phyloP scores from a whole-genome alignment of 2,113 vertebrate species.

The Pomatorhinus ruficollis region DNA sequence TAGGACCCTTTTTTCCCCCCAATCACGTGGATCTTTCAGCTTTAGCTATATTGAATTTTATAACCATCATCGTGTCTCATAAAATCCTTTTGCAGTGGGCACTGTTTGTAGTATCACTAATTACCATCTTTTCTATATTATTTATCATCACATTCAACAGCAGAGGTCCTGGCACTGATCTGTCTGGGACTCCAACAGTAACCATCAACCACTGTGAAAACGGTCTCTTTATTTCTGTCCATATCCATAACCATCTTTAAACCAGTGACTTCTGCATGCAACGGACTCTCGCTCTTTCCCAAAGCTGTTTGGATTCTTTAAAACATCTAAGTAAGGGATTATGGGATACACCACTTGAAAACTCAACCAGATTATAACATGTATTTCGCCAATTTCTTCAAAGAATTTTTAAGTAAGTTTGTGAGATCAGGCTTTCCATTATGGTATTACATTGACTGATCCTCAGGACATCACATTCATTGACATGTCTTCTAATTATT shows the following conservation, averaged over 20 bases:
- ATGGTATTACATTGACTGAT: background rate
- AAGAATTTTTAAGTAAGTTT: background rate
- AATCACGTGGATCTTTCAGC: background rate
- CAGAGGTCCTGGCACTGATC: background rate
- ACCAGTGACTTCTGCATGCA: background rate
- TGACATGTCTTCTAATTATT: background rate
- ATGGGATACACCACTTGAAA: background rate
- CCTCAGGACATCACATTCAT: background rate
- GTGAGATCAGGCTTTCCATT: background rate
- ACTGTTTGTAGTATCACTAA: background rate
- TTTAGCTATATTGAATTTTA: background rate
- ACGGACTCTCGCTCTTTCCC: background rate
- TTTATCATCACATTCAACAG: background rate
- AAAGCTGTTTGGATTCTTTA: background rate
- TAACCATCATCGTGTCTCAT: background rate
- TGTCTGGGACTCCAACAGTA: background rate
- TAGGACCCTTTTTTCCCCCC: accelerated
- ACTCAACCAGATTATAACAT: background rate
- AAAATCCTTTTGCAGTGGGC: background rate
- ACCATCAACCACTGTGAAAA: background rate
- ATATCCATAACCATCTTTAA: background rate
- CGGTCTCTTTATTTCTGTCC: background rate
- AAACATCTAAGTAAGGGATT: background rate
- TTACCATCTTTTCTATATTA: background rate
- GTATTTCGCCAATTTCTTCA: background rate